These are phyloP conservation scores for Sebastes paucispinis DNA, from an alignment of 2,797 vertebrate species.

Conservation along the genomic window DNA sequence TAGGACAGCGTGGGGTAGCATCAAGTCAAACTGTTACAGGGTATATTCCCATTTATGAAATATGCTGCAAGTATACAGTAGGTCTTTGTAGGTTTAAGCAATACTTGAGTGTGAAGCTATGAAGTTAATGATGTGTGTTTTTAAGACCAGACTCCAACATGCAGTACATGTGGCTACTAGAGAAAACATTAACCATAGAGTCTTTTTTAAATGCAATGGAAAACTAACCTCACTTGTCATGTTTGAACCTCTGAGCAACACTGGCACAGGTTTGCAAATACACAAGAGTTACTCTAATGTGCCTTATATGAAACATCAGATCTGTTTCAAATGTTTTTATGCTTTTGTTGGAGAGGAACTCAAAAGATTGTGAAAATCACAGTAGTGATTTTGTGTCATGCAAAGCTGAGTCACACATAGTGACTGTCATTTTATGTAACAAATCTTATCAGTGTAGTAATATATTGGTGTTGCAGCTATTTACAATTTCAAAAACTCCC, in stretches of 20 bases:
- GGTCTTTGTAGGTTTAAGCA: slow-evolving; percentile 44
- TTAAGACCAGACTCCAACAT: slow-evolving; percentile 17
- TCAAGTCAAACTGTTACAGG: slow-evolving; percentile 34
- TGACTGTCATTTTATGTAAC: slow-evolving; percentile 47
- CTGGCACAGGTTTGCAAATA: slow-evolving; percentile 36
- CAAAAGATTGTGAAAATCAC: slow-evolving; percentile 31
- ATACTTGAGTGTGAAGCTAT: slow-evolving; percentile 43
- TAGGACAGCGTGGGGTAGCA: slow-evolving; percentile 21
- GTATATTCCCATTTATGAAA: slow-evolving; percentile 29
- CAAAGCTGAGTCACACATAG: slow-evolving; percentile 37
- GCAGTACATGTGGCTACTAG: slow-evolving; percentile 34
- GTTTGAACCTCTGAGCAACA: slow-evolving; percentile 42
- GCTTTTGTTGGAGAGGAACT: slow-evolving; percentile 19
- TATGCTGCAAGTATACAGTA: slow-evolving; percentile 44
- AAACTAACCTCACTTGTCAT: slow-evolving; percentile 45
- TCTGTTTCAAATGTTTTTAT: slow-evolving; percentile 22
- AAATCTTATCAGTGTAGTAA: slow-evolving; percentile 54
- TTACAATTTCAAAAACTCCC: slow-evolving; percentile 31
- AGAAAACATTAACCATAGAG: slow-evolving; percentile 54
- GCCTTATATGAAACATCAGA: slow-evolving; percentile 66
- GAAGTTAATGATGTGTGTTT: slow-evolving; percentile 46
- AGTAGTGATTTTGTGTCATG: slow-evolving; percentile 32
- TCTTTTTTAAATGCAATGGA: slow-evolving; percentile 32
- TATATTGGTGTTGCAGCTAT: slow-evolving; percentile 48
- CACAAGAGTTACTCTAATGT: slow-evolving; percentile 52